A percentile compares a stretch with the other conserved stretches of the same genome.
phyloP scores from a whole-genome alignment of 2,888 invertebrate genomes.

The Anarsia innoxiella region DNA sequence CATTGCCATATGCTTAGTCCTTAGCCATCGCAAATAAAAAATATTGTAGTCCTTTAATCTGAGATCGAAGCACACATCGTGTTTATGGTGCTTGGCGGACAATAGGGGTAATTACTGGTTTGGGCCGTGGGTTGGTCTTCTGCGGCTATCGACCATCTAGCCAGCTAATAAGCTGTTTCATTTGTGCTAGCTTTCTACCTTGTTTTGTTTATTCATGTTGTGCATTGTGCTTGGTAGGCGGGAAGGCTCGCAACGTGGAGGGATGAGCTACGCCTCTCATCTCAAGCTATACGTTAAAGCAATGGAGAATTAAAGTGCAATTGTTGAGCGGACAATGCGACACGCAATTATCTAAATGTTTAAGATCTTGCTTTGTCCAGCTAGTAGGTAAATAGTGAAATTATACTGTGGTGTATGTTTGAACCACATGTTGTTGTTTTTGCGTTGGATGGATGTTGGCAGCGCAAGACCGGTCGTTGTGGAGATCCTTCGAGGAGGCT shows the following conservation, averaged over 20 bases:
- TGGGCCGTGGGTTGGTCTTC: neutral
- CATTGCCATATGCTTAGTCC: neutral
- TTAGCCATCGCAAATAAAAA: neutral
- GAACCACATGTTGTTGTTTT: too few relatives aligned
- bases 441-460: too few relatives aligned
- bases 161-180: conserved; percentile 13
- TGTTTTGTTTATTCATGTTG: conserved; percentile 10
- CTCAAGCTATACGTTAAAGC: too few relatives aligned
- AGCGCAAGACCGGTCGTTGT: too few relatives aligned
- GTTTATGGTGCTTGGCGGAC: conserved; percentile 12
- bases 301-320: too few relatives aligned
- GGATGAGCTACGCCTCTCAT: too few relatives aligned
- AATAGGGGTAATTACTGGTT: conserved; percentile 14
- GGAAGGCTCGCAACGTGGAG: neutral
- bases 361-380: too few relatives aligned
- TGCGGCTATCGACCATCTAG: conserved; percentile 14
- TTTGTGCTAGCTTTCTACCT: conserved; percentile 5
- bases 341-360: too few relatives aligned
- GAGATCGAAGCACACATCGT: conserved; percentile 9
- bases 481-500: too few relatives aligned
- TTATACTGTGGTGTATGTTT: too few relatives aligned
- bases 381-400: too few relatives aligned
- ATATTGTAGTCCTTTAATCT: neutral
- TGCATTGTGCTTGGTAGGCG: conserved; percentile 4
- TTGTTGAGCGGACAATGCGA: too few relatives aligned